A percentile compares a stretch with the other conserved stretches of the same genome.
These are phyloP conservation scores for Xenopus tropicalis DNA, from an alignment of 2,113 vertebrate species.

Conservation along the genomic window DNA sequence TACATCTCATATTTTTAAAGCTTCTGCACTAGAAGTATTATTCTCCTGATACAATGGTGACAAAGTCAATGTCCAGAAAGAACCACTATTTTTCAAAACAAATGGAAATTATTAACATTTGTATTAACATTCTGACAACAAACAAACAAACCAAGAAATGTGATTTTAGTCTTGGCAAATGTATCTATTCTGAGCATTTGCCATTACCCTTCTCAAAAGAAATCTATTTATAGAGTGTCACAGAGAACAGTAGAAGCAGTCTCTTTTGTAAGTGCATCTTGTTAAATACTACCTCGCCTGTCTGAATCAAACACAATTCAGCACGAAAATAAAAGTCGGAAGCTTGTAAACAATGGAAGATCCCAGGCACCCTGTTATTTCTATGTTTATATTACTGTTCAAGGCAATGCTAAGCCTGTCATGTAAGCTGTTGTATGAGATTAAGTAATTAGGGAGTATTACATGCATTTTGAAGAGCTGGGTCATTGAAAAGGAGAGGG, in stretches of 20 bases:
- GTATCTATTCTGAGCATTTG: no score
- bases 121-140: no score
- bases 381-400: conserved; percentile 52
- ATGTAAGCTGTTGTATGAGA: conserved; percentile 52
- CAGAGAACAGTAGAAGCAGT: conserved; percentile 10
- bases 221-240: conserved; percentile 33
- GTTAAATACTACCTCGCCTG: conserved; percentile 36
- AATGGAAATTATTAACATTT: no score
- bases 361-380: conserved; percentile 45
- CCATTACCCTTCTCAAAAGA: conserved; percentile 5
- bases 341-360: conserved; percentile 34
- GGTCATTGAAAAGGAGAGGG: conserved; percentile 56
- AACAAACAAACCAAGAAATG: no score
- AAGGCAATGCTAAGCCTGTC: conserved; percentile 55
- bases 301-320: conserved; percentile 35
- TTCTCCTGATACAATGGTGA: no score
- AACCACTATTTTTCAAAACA: no score
- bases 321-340: conserved; percentile 39
- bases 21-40: no score
- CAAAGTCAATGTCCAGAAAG: no score
- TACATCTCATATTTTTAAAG: no score
- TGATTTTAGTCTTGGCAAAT: no score
- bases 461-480: conserved; percentile 55
- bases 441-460: conserved; percentile 67
- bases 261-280: conserved; percentile 29